These are phyloP conservation scores for Pocillopora meandrina DNA, from an alignment of 92 coral and sea anemone species.

Conservation along the genomic window DNA sequence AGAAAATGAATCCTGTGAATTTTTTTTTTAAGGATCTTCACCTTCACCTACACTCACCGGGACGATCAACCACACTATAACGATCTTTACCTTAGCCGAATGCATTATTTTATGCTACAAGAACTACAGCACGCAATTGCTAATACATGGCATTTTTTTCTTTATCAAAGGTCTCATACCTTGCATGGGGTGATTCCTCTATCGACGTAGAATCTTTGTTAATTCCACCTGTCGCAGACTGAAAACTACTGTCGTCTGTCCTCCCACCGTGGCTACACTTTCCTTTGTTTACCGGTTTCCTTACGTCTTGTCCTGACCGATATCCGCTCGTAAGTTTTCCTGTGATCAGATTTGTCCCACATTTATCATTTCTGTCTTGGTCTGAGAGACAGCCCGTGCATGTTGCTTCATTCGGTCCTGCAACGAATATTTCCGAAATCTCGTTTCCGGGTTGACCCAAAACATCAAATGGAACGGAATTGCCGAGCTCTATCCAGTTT, in stretches of 20 bases:
- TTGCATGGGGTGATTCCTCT: constrained; percentile 49
- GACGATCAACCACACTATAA: no score
- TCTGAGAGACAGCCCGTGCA: constrained; percentile 47
- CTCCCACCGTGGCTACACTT: constrained; percentile 76
- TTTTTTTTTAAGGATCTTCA: no score
- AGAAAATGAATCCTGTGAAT: no score
- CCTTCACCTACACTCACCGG: no score
- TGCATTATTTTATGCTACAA: not conserved
- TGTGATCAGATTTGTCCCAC: constrained; percentile 48
- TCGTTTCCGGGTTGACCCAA: constrained; percentile 47
- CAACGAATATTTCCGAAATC: constrained; percentile 31
- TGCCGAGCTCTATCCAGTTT: constrained; percentile 75
- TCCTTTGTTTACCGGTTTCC: constrained; percentile 49
- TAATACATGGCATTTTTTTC: not conserved
- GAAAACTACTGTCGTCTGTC: constrained; percentile 46
- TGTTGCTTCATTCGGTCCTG: constrained; percentile 48
- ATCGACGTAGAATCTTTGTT: constrained; percentile 51
- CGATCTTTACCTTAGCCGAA: no score
- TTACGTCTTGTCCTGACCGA: constrained; percentile 61
- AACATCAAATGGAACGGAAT: constrained; percentile 12
- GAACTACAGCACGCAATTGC: not conserved
- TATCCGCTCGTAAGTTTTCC: constrained; percentile 69
- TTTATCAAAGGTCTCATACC: constrained; percentile 20
- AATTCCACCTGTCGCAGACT: constrained; percentile 66
- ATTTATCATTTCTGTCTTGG: constrained; percentile 18